phyloP scores from a whole-genome alignment of 2,888 invertebrate species.

The Cacoxenus indagator region DNA sequence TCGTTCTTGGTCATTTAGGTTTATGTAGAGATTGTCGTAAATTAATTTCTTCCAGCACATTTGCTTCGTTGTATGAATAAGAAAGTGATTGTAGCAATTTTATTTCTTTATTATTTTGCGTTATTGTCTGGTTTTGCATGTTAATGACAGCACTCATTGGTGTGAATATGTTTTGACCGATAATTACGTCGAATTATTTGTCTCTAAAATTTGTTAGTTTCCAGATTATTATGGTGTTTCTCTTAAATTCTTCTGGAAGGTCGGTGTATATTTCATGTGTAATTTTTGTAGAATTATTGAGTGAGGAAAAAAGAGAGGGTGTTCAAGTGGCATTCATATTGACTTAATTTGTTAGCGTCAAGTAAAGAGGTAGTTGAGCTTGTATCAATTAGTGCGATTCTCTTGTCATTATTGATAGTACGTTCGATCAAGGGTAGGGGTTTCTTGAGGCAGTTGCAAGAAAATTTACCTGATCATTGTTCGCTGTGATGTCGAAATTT shows the following conservation, averaged over 20 bases:
- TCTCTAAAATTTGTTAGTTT: slow-evolving; percentile 34
- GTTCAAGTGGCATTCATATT: slow-evolving; percentile 28
- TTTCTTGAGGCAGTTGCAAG: slow-evolving; percentile 33
- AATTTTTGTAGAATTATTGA: slow-evolving; percentile 31
- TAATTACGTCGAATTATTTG: slow-evolving; percentile 29
- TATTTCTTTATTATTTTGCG: slow-evolving; percentile 20
- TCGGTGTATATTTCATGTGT: slow-evolving; percentile 36
- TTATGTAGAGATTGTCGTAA: background rate
- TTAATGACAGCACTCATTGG: slow-evolving; percentile 34
- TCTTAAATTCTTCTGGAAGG: slow-evolving; percentile 36
- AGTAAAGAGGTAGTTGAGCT: slow-evolving; percentile 36
- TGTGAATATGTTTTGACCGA: slow-evolving; percentile 33
- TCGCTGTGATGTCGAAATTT: slow-evolving; percentile 25
- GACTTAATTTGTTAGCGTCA: slow-evolving; percentile 31
- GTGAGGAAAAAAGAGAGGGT: slow-evolving; percentile 28
- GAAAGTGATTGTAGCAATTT: background rate
- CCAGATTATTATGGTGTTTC: slow-evolving; percentile 38
- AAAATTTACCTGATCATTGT: slow-evolving; percentile 39
- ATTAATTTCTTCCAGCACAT: no score
- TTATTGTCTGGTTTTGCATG: slow-evolving; percentile 30
- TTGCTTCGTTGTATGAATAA: no score
- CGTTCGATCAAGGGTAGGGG: slow-evolving; percentile 37
- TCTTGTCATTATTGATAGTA: slow-evolving; percentile 35
- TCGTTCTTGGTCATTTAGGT: background rate
- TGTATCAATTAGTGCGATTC: slow-evolving; percentile 38